phyloP scores from a whole-genome alignment of 2,888 invertebrate species.

The Ashinkailepas kermadecensis region DNA sequence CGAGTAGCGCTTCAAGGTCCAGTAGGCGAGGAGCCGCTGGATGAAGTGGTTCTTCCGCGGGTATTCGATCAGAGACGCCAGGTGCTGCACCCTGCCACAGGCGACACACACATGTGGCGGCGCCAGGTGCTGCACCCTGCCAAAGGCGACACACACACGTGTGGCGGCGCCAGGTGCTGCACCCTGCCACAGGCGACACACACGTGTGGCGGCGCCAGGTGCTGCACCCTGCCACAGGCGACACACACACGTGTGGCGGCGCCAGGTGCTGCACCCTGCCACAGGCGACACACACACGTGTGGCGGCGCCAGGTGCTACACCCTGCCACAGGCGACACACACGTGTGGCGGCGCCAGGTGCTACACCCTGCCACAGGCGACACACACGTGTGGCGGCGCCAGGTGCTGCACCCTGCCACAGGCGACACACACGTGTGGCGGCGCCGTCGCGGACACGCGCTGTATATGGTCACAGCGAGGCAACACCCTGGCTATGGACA shows the following conservation, averaged over 20 bases:
- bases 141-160: conserved; percentile 46
- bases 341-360: conserved; percentile 60
- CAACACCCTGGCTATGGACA: too few relatives aligned
- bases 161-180: conserved; percentile 72
- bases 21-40: conserved; percentile 84
- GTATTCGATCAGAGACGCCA: conserved; percentile 63
- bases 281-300: conserved; percentile 46
- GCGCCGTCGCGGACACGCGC: too few relatives aligned
- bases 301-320: conserved; percentile 78
- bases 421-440: conserved; percentile 46
- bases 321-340: conserved; percentile 53
- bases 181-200: conserved; percentile 57
- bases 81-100: conserved; percentile 68
- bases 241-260: too few relatives aligned
- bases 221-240: conserved; percentile 65
- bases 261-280: conserved; percentile 75
- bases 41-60: conserved; percentile 77
- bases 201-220: conserved; percentile 57
- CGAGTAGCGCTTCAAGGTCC: conserved; percentile 92
- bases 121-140: conserved; percentile 75
- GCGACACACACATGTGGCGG: conserved; percentile 41
- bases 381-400: conserved; percentile 43
- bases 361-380: conserved; percentile 62
- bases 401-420: conserved; percentile 68
- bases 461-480: too few relatives aligned